Evolutionary conservation across 2,797 vertebrate species (phyloP), one percentile per base, ranked within the genome.

Genomic region (Cryptoprocta ferox): DNA sequence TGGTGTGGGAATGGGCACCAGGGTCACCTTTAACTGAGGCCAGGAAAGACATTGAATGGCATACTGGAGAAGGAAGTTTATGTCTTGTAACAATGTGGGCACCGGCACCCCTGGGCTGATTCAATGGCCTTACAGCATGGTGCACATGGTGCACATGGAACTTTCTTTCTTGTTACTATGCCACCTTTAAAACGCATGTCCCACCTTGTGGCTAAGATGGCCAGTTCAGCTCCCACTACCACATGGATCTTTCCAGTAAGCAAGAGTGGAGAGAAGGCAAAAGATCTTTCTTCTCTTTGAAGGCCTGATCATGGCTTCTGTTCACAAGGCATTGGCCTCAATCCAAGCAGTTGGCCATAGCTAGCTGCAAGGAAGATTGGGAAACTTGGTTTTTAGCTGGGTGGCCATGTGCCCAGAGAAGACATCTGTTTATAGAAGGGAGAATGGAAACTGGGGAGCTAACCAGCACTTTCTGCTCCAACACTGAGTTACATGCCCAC

Each of bases 361-460:
- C 24, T 53, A 65, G 73, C 66, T 79, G 35, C 73, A 92, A 66
- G 37, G 19, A 81, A 35, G 84, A 86, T 68, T 61, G 80, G n/a
- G 32, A 56, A 75, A 94, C 66, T 66, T 30, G 85, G 63, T 28
- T 12, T 76, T 66, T 53, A 71, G 59, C 39, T 78, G 66, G 35
- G 12, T 59, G 56, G 86, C 39, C n/a, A 18, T 1, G 21, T 83
- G 50, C 56, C 53, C 88, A 70, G 87, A 90, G 66, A 65, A 83
- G 78, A 79, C 15, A 9, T 59, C 32, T 95, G 56, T 91, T 96
- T 87, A 70, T n/a, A 84, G 61, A 70, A 81, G 37, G n/a, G 50
- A 84, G 63, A 53, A 7, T 24, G 35, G 42, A 24, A 9, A 21
- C 4, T n/a, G 42, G 53, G 53, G 53, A 85, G 75, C 84, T 45